phyloP scores from a whole-genome alignment of 2,888 invertebrate species.

The Drosophila hamatofila region DNA sequence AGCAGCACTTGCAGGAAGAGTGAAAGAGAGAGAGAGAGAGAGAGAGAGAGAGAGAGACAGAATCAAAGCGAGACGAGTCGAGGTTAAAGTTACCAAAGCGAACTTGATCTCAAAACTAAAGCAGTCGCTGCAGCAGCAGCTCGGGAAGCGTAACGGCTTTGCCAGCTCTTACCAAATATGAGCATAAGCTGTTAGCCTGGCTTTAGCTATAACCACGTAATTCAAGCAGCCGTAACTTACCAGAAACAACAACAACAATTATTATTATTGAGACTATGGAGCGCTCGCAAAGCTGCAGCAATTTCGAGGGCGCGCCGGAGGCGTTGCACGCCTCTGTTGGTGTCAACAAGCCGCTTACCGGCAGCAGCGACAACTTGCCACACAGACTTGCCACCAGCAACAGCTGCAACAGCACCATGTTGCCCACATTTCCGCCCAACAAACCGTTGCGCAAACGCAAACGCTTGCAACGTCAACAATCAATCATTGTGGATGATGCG shows the following conservation, averaged over 20 bases:
- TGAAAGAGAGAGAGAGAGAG: not conserved
- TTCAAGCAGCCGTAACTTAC: constrained; percentile 55
- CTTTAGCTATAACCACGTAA: constrained; percentile 32
- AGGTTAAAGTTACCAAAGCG: constrained; percentile 8
- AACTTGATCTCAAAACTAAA: constrained; percentile 27
- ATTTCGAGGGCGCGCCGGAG: constrained; percentile 51
- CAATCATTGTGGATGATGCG: constrained; percentile 60
- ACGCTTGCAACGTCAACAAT: constrained; percentile 74
- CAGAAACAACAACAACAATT: constrained; percentile 9
- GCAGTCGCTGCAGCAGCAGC: constrained; percentile 17
- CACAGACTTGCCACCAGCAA: constrained; percentile 24
- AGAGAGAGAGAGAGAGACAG: not conserved
- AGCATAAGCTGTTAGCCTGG: constrained; percentile 48
- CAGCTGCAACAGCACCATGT: constrained; percentile 6
- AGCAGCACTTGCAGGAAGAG: not conserved
- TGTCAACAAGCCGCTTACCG: constrained; percentile 35
- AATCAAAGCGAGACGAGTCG: constrained; percentile 3
- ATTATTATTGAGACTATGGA: constrained; percentile 50
- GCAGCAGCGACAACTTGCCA: constrained; percentile 68
- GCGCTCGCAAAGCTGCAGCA: constrained; percentile 73
- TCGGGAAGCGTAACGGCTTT: constrained; percentile 57
- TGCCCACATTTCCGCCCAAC: constrained; percentile 59
- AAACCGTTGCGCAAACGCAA: constrained; percentile 70
- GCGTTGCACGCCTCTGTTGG: not conserved
- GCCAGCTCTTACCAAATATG: constrained; percentile 68